phyloP scores from a whole-genome alignment of 2,797 vertebrate species.

The Alcedo atthis region DNA sequence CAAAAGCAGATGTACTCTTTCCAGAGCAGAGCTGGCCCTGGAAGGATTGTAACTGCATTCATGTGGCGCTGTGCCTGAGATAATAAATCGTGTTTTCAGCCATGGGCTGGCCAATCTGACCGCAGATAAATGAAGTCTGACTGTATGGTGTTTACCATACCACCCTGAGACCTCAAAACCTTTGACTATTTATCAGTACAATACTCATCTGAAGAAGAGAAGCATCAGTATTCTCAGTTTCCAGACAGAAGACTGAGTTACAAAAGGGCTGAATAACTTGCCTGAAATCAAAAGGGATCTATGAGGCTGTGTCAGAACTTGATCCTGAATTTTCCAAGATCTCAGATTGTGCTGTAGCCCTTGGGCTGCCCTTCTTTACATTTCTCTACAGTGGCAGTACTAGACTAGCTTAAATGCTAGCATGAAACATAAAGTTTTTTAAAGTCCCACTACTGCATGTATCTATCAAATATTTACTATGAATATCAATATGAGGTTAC shows the following conservation, averaged over 20 bases:
- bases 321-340: background rate
- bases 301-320: background rate
- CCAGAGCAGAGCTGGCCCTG: background rate
- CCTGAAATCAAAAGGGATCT: background rate
- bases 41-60: background rate
- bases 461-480: background rate
- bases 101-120: background rate
- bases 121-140: background rate
- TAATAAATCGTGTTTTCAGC: background rate
- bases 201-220: background rate
- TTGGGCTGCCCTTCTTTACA: background rate
- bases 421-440: background rate
- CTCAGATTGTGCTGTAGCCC: background rate
- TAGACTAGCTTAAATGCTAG: background rate
- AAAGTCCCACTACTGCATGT: background rate
- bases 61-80: background rate
- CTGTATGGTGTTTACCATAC: background rate
- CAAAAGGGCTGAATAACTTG: background rate
- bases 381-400: background rate
- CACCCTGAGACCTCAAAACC: background rate
- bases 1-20: conserved; percentile 41
- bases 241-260: background rate
- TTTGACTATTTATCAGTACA: background rate
- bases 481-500: background rate
- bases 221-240: background rate